These are phyloP conservation scores for Apodemia hepburni DNA, from an alignment of 2,888 invertebrate species.

Conservation along the genomic window DNA sequence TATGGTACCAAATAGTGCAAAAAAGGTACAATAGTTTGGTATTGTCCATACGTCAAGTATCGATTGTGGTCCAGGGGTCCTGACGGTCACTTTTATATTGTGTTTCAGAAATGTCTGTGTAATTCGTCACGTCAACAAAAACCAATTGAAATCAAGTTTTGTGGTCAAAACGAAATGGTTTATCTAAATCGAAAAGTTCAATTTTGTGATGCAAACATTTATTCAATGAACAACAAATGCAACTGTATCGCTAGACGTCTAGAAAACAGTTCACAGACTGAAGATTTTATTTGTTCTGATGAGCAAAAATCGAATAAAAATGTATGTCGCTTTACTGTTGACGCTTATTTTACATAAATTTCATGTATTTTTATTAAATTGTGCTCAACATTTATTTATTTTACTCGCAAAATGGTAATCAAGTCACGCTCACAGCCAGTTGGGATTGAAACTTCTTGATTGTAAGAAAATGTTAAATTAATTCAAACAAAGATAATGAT, in stretches of 20 bases:
- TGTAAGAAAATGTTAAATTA: too few relatives aligned
- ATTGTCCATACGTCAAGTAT: too few relatives aligned
- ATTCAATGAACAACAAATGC: neutral
- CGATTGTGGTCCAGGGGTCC: too few relatives aligned
- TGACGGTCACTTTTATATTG: too few relatives aligned
- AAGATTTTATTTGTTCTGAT: constrained; percentile 6
- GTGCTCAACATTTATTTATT: neutral
- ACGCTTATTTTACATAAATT: constrained; percentile 15
- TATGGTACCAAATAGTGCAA: too few relatives aligned
- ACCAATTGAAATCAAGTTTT: constrained; percentile 1
- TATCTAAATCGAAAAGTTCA: constrained; percentile 1
- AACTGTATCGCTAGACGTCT: neutral
- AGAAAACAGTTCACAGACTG: constrained; percentile 15
- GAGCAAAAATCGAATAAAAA: constrained; percentile 14
- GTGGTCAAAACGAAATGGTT: constrained; percentile 11
- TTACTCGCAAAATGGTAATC: too few relatives aligned
- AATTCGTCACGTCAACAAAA: neutral
- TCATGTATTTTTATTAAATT: neutral
- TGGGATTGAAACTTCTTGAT: too few relatives aligned
- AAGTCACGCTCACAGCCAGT: too few relatives aligned
- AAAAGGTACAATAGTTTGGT: too few relatives aligned
- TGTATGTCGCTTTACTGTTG: constrained; percentile 19
- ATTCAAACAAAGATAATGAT: too few relatives aligned
- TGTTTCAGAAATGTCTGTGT: constrained; percentile 15
- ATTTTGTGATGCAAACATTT: constrained; percentile 1